Evolutionary conservation across 2,888 invertebrate genomes (phyloP), one percentile per base, ranked within the genome.

Genomic region (Orthonychiurus folsomi): DNA sequence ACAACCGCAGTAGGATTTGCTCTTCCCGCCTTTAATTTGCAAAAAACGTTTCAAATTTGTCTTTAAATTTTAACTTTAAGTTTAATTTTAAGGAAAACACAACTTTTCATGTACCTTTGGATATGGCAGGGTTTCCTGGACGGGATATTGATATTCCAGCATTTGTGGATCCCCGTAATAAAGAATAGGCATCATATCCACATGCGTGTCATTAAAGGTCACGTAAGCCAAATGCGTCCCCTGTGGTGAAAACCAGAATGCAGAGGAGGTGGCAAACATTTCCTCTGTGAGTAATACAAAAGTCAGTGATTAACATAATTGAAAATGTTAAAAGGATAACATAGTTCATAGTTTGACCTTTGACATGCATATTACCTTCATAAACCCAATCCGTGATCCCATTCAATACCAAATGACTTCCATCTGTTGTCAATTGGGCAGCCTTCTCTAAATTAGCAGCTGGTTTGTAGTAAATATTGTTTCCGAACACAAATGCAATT

Each of bases 321-420:
- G n/a, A n/a, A n/a, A n/a, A n/a, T n/a, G n/a, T n/a, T n/a, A n/a
- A n/a, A n/a, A n/a, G n/a, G n/a, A n/a, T n/a, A n/a, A n/a, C n/a
- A 59, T 50, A 23, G n/a, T 25, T 59, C 18, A 50, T 50, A 23
- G 3, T 18, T 27, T 53, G 23, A 26, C 9, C 18, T 53, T 5
- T 26, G 24, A 24, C 3, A 3, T 3, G 24, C 58, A 75, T 77
- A n/a, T 73, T 75, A 89, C 89, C 90, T 83, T 94, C 93, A 78
- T 94, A 94, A 1, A 94, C 88, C 94, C 94, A 95, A 78, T 95
- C 94, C 28, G 93, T 89, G 12, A 92, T 84, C 27, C 93, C 93
- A 76, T 93, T 88, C 75, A 87, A 87, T 60, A 90, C 80, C 9
- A 82, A 82, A 56, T 80, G 78, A 21, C 78, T 74, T 1, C 86